These are phyloP conservation scores for Tyrannus savana DNA, from an alignment of 2,113 vertebrate genomes.

Conservation along the genomic window DNA sequence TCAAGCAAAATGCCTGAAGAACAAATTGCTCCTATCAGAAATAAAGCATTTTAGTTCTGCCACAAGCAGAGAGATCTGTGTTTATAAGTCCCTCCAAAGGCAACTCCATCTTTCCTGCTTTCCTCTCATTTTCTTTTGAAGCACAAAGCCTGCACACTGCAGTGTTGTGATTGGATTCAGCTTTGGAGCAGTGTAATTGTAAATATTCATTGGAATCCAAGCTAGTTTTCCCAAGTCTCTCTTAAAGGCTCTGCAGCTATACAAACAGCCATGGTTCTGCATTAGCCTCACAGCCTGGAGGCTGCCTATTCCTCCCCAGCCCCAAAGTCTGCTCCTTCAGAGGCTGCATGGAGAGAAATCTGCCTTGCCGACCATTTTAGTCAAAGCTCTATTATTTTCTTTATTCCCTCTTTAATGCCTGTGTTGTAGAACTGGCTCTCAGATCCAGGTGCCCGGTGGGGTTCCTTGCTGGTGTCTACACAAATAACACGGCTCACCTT, in stretches of 20 bases:
- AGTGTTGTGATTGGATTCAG: constrained; percentile 72
- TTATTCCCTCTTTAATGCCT: constrained; percentile 32
- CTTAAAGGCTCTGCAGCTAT: constrained; percentile 71
- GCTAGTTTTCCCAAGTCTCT: constrained; percentile 68
- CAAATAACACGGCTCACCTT: background rate
- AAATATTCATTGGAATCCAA: constrained; percentile 81
- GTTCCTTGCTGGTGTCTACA: background rate
- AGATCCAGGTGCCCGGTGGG: background rate
- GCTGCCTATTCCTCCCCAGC: constrained; percentile 51
- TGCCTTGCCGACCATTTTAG: constrained; percentile 38
- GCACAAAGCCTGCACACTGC: constrained; percentile 71
- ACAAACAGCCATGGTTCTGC: constrained; percentile 67
- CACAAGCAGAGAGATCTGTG: constrained; percentile 71
- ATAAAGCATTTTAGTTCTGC: constrained; percentile 76
- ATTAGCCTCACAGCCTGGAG: constrained; percentile 64
- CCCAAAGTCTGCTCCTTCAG: constrained; percentile 48
- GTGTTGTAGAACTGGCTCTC: constrained; percentile 27
- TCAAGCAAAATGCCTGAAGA: constrained; percentile 71
- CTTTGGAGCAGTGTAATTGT: constrained; percentile 72
- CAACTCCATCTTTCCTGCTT: constrained; percentile 73
- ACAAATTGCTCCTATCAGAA: constrained; percentile 78
- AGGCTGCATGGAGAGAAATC: constrained; percentile 41
- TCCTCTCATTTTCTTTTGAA: constrained; percentile 77
- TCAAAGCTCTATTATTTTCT: constrained; percentile 48
- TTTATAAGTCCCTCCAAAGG: constrained; percentile 77